Evolutionary conservation across 2,888 invertebrate genomes (phyloP), one percentile per base, ranked within the genome.

Genomic region (Watsonalla binaria): DNA sequence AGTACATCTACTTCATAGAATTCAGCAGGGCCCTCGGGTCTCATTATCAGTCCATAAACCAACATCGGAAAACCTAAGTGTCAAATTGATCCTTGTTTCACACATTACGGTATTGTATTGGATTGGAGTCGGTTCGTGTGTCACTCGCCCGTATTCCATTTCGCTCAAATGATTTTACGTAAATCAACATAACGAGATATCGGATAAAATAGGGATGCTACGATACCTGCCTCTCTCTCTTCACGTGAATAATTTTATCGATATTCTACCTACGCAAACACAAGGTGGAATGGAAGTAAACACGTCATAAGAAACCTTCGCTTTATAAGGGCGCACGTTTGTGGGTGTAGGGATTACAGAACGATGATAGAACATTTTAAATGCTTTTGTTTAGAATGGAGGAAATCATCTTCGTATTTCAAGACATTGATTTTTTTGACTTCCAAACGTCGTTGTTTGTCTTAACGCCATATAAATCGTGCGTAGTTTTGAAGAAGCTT

Each of bases 31-130:
- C 48, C 45, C 50, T 54, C 52, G 37, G 52, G 47, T 54, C 54
- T 55, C 46, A 58, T 59, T 57, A 52, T 42, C 50, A 53, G 46
- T 46, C 53, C n/a, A 24, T 45, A 63, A 52, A 24, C 47, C 54
- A 54, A 55, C 55, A 58, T 63, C 55, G 53, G 47, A 60, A 62
- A 57, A 61, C 53, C 60, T 51, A 51, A 54, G 46, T 63, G 61
- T 61, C 53, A 55, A 60, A 60, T 60, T 58, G 58, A 54, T 50
- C 35, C 47, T 51, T 58, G 54, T 55, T 65, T 59, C 58, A 62
- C 65, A 54, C 52, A 53, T 54, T 46, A 47, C 58, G 46, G 42
- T 52, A 51, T 57, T 58, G 57, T 58, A 63, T 65, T 42, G 42
- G 37, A 37, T 37, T 59, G 53, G 51, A 57, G 56, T 57, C 47